Percentiles rank a stretch among this genome's conserved stretches.
phyloP scores from a whole-genome alignment of 2,888 invertebrate genomes.

The Lasioglossum marginatum region DNA sequence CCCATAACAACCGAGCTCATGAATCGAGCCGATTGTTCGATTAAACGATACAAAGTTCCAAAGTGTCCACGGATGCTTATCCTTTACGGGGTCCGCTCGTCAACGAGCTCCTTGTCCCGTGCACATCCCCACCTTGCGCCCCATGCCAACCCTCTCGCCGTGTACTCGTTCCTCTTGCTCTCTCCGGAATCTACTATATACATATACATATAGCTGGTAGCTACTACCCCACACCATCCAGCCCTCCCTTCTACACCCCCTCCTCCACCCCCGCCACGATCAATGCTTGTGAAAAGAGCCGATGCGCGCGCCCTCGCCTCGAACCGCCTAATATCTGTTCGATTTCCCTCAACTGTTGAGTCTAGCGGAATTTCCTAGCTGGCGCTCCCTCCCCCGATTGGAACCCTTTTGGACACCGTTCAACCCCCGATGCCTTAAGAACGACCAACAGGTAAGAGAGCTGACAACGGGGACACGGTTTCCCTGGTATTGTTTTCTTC shows the following conservation, averaged over 20 bases:
- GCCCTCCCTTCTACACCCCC: background rate
- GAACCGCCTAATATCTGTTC: slow-evolving; percentile 57
- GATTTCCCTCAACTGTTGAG: slow-evolving; percentile 51
- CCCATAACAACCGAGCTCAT: background rate
- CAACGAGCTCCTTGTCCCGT: slow-evolving; percentile 65
- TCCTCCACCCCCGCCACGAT: slow-evolving; percentile 70
- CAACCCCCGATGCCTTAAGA: background rate
- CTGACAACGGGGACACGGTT: background rate
- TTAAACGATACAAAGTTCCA: slow-evolving; percentile 48
- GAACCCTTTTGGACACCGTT: background rate
- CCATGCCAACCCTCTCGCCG: slow-evolving; percentile 60
- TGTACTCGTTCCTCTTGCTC: slow-evolving; percentile 56
- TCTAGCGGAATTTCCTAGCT: slow-evolving; percentile 27
- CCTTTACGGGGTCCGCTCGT: slow-evolving; percentile 58
- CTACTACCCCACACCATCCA: slow-evolving; percentile 72
- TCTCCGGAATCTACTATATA: slow-evolving; percentile 57
- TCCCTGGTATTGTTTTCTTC: slow-evolving; percentile 16
- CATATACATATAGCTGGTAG: slow-evolving; percentile 22
- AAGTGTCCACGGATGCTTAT: slow-evolving; percentile 52
- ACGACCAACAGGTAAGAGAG: slow-evolving; percentile 12
- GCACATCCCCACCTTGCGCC: slow-evolving; percentile 44
- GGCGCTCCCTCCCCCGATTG: slow-evolving; percentile 1
- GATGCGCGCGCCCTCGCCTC: slow-evolving; percentile 81
- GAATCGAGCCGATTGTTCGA: slow-evolving; percentile 50
- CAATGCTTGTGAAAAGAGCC: slow-evolving; percentile 82